Conservation (phyloP, 2,797 vertebrate species). For the Synaphobranchus kaupii region DNA sequence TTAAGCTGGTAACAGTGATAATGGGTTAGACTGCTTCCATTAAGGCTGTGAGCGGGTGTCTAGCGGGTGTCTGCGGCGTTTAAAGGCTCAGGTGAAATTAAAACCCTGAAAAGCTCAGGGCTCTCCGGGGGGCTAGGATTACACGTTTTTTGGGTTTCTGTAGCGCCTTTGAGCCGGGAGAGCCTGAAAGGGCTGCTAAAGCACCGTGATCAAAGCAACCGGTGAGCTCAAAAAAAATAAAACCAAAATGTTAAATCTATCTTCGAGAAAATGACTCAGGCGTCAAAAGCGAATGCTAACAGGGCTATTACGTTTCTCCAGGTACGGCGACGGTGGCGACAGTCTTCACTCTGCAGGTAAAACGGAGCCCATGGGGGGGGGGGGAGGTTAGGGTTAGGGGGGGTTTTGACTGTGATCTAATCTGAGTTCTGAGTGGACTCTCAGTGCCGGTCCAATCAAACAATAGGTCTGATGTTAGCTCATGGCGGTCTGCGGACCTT, state of each 20-base stretch:
- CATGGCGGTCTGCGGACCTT: background rate
- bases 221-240: background rate
- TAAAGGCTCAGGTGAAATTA: background rate
- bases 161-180: background rate
- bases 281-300: background rate
- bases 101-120: background rate
- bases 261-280: background rate
- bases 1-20: background rate
- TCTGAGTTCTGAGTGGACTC: background rate
- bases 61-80: background rate
- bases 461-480: background rate
- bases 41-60: background rate
- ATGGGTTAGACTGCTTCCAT: background rate
- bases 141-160: background rate
- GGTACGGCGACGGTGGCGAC: background rate
- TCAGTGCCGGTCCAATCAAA: background rate
- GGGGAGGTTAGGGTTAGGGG: background rate
- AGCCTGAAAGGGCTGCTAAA: background rate
- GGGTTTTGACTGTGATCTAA: background rate
- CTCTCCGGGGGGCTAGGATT: background rate
- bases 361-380: background rate
- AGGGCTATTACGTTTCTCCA: background rate
- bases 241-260: background rate
- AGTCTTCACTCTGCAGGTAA: background rate
- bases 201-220: background rate